Conservation (phyloP, 2,113 vertebrate species). For the Strix aluco region DNA sequence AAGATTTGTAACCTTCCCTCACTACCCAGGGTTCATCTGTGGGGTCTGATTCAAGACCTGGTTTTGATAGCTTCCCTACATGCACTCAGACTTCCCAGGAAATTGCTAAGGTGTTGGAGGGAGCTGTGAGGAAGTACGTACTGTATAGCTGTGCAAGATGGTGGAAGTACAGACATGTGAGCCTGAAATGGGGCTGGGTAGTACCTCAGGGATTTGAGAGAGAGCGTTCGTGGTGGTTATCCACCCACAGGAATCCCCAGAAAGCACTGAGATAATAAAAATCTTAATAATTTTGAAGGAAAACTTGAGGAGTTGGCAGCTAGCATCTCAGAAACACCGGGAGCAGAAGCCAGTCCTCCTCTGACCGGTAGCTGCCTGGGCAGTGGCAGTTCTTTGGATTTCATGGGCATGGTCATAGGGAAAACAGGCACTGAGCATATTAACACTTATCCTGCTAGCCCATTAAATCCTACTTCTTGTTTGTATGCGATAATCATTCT, state of each 20-base stretch:
- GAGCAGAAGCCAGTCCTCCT: not conserved
- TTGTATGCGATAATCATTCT: not conserved
- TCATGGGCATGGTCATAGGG: rapidly evolving
- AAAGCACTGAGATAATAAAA: not conserved
- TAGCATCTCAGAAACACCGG: not conserved
- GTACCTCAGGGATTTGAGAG: not conserved
- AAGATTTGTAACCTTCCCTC: not conserved
- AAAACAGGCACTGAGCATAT: not conserved
- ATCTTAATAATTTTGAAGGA: not conserved
- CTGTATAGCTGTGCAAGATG: not conserved
- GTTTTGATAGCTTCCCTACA: not conserved
- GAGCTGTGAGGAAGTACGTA: not conserved
- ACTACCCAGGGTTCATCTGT: not conserved
- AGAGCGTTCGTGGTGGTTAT: not conserved
- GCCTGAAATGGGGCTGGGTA: not conserved
- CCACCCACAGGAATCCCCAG: not conserved
- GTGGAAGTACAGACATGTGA: not conserved
- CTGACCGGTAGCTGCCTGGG: not conserved
- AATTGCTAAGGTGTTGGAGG: not conserved
- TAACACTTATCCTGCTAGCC: not conserved
- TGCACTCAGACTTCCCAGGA: not conserved
- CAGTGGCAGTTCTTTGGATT: not conserved
- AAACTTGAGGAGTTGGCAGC: not conserved
- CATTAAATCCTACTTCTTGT: not conserved
- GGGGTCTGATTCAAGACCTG: not conserved